phyloP scores from a whole-genome alignment of 2,113 vertebrate genomes.

The Etheostoma cragini region DNA sequence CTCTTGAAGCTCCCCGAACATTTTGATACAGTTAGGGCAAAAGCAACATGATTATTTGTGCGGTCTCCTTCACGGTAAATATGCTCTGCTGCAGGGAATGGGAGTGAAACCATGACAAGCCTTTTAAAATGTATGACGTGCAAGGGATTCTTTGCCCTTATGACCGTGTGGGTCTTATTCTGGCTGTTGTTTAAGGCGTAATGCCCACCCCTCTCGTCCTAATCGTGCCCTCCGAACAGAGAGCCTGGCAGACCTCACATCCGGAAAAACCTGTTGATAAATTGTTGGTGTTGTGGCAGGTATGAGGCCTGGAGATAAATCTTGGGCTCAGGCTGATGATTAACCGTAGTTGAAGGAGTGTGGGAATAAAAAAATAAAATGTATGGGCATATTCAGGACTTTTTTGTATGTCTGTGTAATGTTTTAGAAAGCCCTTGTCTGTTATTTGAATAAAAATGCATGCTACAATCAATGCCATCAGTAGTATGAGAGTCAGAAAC shows the following conservation, averaged over 20 bases:
- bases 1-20: slow-evolving; percentile 73
- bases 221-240: slow-evolving; percentile 62
- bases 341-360: slow-evolving; percentile 22
- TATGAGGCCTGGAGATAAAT: slow-evolving; percentile 34
- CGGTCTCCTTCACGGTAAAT: slow-evolving; percentile 73
- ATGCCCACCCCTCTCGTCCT: slow-evolving; percentile 64
- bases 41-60: slow-evolving; percentile 77
- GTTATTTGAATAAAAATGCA: slow-evolving; percentile 11
- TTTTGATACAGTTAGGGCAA: slow-evolving; percentile 76
- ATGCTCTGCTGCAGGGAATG: slow-evolving; percentile 60
- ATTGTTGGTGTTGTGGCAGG: slow-evolving; percentile 18
- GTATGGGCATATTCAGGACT: background rate
- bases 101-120: slow-evolving; percentile 72
- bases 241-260: slow-evolving; percentile 68
- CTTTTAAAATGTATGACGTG: slow-evolving; percentile 74
- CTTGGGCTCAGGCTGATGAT: slow-evolving; percentile 39
- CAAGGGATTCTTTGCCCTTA: slow-evolving; percentile 73
- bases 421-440: slow-evolving; percentile 12
- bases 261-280: slow-evolving; percentile 74
- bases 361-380: slow-evolving; percentile 6
- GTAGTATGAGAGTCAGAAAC: slow-evolving; percentile 29
- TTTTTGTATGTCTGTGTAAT: slow-evolving; percentile 7
- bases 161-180: slow-evolving; percentile 65
- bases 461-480: background rate
- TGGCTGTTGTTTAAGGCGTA: slow-evolving; percentile 55